A percentile compares a stretch with the other conserved stretches of the same genome.
phyloP scores from a whole-genome alignment of 2,797 vertebrate species.

The Rhinichthys osculus region DNA sequence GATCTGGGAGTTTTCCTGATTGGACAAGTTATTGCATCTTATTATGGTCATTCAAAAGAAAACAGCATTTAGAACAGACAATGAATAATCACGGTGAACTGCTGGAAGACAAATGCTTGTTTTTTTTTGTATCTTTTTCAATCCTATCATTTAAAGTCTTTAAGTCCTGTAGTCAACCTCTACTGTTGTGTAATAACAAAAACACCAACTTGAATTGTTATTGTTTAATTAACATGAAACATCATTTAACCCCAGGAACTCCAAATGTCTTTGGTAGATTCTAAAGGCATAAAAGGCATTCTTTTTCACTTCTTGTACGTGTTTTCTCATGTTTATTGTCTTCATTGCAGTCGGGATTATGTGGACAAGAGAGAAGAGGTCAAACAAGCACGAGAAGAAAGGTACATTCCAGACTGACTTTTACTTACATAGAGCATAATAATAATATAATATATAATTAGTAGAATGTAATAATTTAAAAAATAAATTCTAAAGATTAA shows the following conservation, averaged over 20 bases:
- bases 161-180: neutral
- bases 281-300: neutral
- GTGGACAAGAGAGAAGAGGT: conserved; percentile 91
- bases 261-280: neutral
- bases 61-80: neutral
- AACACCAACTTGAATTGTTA: neutral
- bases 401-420: conserved; percentile 73
- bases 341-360: conserved; percentile 84
- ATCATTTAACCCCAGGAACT: neutral
- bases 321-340: conserved; percentile 8
- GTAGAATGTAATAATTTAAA: too few relatives aligned
- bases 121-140: conserved; percentile 5
- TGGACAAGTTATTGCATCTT: conserved; percentile 50
- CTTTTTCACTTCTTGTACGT: neutral
- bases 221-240: neutral
- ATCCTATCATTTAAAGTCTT: neutral
- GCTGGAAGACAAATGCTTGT: neutral
- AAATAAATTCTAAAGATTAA: too few relatives aligned
- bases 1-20: conserved; percentile 47
- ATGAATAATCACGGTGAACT: neutral
- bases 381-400: conserved; percentile 92
- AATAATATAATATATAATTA: neutral
- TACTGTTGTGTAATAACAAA: neutral
- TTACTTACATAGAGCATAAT: neutral
- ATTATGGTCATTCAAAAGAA: conserved; percentile 43